Conservation (phyloP, 2,113 vertebrate genomes). For the Tenebrosternarchus preto region DNA sequence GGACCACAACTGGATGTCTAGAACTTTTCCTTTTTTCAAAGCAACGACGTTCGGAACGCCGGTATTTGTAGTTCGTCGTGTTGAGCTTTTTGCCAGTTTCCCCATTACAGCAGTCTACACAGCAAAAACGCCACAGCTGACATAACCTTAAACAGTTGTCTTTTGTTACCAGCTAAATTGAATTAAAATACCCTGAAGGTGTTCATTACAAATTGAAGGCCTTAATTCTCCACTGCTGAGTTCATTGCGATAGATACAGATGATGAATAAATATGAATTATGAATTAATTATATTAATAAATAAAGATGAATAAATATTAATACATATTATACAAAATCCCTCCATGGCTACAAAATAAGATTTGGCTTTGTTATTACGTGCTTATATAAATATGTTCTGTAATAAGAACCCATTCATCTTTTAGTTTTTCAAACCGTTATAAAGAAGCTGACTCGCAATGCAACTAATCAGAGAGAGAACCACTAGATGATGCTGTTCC, state of each 20-base stretch:
- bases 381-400: background rate
- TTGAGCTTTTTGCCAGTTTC: background rate
- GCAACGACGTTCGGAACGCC: too few species aligned
- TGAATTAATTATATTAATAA: too few species aligned
- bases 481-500: slow-evolving; percentile 45
- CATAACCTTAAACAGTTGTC: too few species aligned
- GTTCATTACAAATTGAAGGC: too few species aligned
- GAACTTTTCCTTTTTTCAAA: background rate
- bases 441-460: background rate
- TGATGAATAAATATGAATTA: too few species aligned
- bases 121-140: too few species aligned
- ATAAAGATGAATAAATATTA: too few species aligned
- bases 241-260: too few species aligned
- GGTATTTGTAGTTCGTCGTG: background rate
- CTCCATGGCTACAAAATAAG: background rate
- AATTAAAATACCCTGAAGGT: too few species aligned
- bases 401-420: background rate
- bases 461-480: background rate
- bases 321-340: background rate
- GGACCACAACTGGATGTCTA: background rate
- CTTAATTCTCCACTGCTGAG: too few species aligned
- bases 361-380: background rate
- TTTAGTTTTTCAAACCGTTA: background rate
- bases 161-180: too few species aligned
- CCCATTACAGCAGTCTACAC: too few species aligned